Evolutionary conservation across 2,797 vertebrate species (phyloP).

Genomic region (Microchirus variegatus): DNA sequence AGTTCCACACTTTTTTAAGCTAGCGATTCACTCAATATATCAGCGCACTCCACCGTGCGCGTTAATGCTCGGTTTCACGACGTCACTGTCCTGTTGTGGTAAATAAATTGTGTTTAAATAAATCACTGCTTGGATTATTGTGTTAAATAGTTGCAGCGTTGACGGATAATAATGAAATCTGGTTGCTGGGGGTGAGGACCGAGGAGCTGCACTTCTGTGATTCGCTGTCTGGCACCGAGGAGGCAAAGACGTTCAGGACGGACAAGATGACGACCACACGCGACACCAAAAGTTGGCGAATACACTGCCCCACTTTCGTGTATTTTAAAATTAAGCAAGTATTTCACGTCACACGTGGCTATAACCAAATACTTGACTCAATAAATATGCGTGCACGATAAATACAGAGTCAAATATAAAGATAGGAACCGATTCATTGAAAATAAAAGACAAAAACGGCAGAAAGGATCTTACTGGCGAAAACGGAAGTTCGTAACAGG

Average conservation of each 20-base stretch:
- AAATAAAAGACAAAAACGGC: neutral
- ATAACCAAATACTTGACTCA: no score
- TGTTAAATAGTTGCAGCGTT: constrained; percentile 7
- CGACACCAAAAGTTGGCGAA: neutral
- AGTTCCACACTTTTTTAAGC: constrained; percentile 29
- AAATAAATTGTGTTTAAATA: neutral
- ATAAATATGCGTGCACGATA: no score
- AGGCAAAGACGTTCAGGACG: neutral
- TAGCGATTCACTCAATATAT: constrained; percentile 8
- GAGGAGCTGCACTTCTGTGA: constrained; percentile 47
- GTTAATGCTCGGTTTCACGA: neutral
- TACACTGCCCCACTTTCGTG: neutral
- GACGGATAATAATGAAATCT: constrained; percentile 9
- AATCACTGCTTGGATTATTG: neutral
- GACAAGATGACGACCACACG: constrained; percentile 31
- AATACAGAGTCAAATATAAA: no score
- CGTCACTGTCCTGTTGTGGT: neutral
- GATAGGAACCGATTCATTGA: neutral
- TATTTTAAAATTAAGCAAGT: neutral
- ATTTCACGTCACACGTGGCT: no score
- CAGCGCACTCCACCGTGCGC: neutral
- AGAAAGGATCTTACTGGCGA: neutral
- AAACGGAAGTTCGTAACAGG: constrained; percentile 33
- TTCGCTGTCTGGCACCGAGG: constrained; percentile 20
- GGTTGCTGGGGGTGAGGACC: neutral